Conservation (phyloP, 1,140 invertebrate species). For the Rhysida immarginata region DNA sequence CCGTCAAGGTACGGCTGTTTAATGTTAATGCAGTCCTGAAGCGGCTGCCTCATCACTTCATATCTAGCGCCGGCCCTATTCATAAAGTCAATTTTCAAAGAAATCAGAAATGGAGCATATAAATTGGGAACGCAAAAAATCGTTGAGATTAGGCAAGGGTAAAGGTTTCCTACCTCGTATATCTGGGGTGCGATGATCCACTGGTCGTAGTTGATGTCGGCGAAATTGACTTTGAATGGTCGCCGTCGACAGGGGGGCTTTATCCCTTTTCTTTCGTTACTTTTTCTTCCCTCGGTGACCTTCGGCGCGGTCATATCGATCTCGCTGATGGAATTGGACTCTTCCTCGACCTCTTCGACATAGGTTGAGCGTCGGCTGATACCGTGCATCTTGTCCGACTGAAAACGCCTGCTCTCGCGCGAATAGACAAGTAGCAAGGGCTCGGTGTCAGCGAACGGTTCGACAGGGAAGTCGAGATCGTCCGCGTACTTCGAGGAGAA, state of each 20-base stretch:
- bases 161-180: conserved; percentile 38
- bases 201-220: conserved; percentile 43
- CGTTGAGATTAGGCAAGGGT: too few relatives aligned
- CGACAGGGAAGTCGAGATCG: conserved; percentile 14
- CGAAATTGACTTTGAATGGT: conserved; percentile 42
- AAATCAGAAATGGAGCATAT: too few relatives aligned
- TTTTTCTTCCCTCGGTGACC: conserved; percentile 3
- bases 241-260: conserved; percentile 39
- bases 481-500: conserved; percentile 12
- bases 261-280: conserved; percentile 17
- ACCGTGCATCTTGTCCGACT: background rate
- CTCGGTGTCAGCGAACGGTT: conserved; percentile 13
- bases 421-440: conserved; percentile 17
- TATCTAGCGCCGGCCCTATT: too few relatives aligned
- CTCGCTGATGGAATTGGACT: conserved; percentile 15
- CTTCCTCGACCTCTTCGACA: conserved; percentile 17
- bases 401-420: background rate
- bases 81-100: too few relatives aligned
- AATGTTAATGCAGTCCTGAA: too few relatives aligned
- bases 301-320: background rate
- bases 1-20: too few relatives aligned
- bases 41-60: too few relatives aligned
- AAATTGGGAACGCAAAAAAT: too few relatives aligned
- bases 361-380: background rate
- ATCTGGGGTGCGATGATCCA: conserved; percentile 47